Base-by-base conservation (phyloP, 2,888 invertebrate genomes). In the Oxyteleia sp. region DNA sequence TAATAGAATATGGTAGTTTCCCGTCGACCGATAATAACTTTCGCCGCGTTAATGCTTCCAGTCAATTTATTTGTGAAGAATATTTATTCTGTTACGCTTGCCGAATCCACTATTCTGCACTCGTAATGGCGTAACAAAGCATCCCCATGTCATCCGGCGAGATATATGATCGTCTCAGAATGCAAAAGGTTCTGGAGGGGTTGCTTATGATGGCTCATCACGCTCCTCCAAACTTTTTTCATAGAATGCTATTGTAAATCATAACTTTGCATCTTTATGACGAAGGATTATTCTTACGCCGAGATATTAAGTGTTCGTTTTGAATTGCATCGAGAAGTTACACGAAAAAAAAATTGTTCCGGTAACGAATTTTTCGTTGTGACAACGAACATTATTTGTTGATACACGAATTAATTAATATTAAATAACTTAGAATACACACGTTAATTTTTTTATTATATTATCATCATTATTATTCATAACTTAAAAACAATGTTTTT, bases 81-180 rank as follows among this genome's bases (percentile, higher is more conserved):
- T 72, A 72, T 61, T 72, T 72, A 71, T 57, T 13, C 53, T 55
- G 20, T 45, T 45, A 51, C 38, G 53, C n/a, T 10, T 43, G n/a
- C 4, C 7, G 18, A 32, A 61, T 51, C 26, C 18, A 10, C 43
- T 49, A 16, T 41, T 59, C 53, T 43, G 43, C 7, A 49, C 18
- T 63, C 23, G 35, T 23, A 43, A 51, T 43, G 8, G n/a, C 10
- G 5, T 35, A 69, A 69, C 32, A 57, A 69, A 47, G 11, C 45
- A 20, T 11, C 41, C 32, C 35, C 41, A 23, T 45, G 55, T 69
- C 18, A 18, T 32, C 1, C 1, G 8, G 4, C 8, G 57, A 72
- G 51, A 61, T 72, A n/a, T 35, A 72, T 61, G 41, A 13, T n/a
- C 35, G 11, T 47, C 53, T 49, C 47, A 71, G 45, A 71, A 71